Evolutionary conservation across 2,888 invertebrate genomes (phyloP).

Genomic region (Oeneis ivallda): DNA sequence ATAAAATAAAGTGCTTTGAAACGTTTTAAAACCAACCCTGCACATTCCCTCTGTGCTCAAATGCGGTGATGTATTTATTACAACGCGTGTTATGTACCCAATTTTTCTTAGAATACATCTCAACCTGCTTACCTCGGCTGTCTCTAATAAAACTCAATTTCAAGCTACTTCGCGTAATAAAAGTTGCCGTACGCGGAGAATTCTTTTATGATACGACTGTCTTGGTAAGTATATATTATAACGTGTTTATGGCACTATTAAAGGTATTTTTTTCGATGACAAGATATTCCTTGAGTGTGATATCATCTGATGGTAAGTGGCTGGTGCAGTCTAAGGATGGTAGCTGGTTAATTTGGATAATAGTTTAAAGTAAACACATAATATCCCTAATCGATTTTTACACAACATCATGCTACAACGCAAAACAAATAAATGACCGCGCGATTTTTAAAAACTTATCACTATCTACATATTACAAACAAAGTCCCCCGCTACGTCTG

Average conservation of each 20-base stretch:
- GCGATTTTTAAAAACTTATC: too few species aligned
- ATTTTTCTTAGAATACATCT: constrained; percentile 14
- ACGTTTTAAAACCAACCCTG: constrained; percentile 25
- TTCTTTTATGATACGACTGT: constrained; percentile 8
- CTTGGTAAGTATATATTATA: constrained; percentile 5
- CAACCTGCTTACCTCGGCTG: constrained; percentile 9
- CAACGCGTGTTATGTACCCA: constrained; percentile 1
- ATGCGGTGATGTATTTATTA: constrained; percentile 27
- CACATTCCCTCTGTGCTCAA: constrained; percentile 12
- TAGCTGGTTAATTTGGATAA: too few species aligned
- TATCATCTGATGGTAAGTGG: too few species aligned
- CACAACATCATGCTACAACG: too few species aligned
- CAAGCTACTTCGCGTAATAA: constrained; percentile 13
- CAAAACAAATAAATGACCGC: too few species aligned
- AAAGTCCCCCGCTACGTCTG: too few species aligned
- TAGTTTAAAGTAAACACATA: too few species aligned
- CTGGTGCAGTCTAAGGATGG: too few species aligned
- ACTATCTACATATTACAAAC: too few species aligned
- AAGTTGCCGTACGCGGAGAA: constrained; percentile 1
- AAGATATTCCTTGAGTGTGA: too few species aligned
- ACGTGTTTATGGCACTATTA: not conserved
- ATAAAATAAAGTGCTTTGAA: constrained; percentile 29
- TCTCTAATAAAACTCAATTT: constrained; percentile 23
- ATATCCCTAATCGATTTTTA: too few species aligned
- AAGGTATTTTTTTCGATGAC: too few species aligned